Evolutionary conservation across 2,888 invertebrate genomes (phyloP), one percentile per base, ranked within the genome.

Genomic region (Kryphioiulus occultus): DNA sequence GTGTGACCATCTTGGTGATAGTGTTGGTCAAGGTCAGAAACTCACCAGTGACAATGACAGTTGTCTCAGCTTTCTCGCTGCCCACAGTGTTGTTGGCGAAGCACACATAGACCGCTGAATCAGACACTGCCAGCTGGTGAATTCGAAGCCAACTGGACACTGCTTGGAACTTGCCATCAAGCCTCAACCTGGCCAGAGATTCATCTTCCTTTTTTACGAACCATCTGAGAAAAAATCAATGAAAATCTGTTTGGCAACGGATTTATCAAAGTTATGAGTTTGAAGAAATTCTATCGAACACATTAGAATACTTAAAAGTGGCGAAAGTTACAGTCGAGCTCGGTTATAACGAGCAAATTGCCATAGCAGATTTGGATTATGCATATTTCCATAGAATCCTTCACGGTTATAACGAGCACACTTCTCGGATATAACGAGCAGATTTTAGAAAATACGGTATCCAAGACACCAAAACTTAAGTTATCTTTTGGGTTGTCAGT

Each of bases 71-170:
- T 90, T 96, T 96, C 92, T 98, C 97, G 32, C 96, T 91, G 53
- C 98, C 98, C 85, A 98, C 97, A 0, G 97, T 96, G 92, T 99
- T 99, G 91, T 97, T 97, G 0, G 98, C 98, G 89, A 97, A 96
- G 92, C 98, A 98, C 89, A 97, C 93, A 92, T 98, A 99, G 93
- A 97, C 96, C 91, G 98, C 98, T 89, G 97, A 97, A 92, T 99
- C 98, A 91, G 96, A 96, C 82, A 97, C 96, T 90, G 95, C 95
- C 19, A 97, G 97, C 91, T 97, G 96, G 89, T 96, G 95, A 90
- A 99, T 97, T 4, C 85, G 44, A 5, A 87, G 30, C n/a, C 87
- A 84, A n/a, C 87, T 87, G 17, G 84, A 78, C 39, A 30, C 42
- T 22, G 59, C 39, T 5, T 32, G 42, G 32, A 85, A 84, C 53